These are phyloP conservation scores for Drosophila heteroneura DNA, from an alignment of 2,888 invertebrate genomes.

Conservation along the genomic window DNA sequence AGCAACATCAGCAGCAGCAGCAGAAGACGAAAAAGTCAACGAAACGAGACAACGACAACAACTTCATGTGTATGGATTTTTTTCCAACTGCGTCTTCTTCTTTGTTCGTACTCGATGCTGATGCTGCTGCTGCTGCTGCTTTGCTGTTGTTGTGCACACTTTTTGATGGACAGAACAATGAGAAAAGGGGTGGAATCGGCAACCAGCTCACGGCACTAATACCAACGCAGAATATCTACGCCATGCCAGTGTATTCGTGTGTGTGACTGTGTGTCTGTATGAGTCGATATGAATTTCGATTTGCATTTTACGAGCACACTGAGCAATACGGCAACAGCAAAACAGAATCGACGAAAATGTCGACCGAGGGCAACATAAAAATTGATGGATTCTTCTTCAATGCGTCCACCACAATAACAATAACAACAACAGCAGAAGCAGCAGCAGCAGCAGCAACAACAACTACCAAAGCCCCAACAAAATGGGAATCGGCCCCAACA, in stretches of 20 bases:
- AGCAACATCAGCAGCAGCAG: constrained; percentile 19
- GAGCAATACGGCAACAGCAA: constrained; percentile 57
- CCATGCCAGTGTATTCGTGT: constrained; percentile 21
- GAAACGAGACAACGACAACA: constrained; percentile 68
- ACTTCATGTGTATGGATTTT: constrained; percentile 66
- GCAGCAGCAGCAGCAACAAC: constrained; percentile 26
- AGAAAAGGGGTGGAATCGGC: constrained; percentile 85
- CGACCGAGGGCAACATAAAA: constrained; percentile 80
- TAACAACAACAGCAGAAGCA: constrained; percentile 22
- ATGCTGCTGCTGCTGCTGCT: constrained; percentile 26
- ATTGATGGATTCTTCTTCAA: constrained; percentile 83
- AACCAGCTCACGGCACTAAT: constrained; percentile 59
- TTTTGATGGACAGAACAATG: constrained; percentile 85
- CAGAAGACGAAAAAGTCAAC: constrained; percentile 70
- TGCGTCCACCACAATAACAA: constrained; percentile 58
- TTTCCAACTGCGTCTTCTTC: constrained; percentile 55
- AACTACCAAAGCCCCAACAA: constrained; percentile 38
- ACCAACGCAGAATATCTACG: constrained; percentile 39
- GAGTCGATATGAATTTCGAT: constrained; percentile 78
- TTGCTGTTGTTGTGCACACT: constrained; percentile 54
- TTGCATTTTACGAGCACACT: constrained; percentile 76
- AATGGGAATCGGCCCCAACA: constrained; percentile 28
- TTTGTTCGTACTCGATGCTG: constrained; percentile 39
- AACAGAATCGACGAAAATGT: constrained; percentile 78
- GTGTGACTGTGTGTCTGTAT: constrained; percentile 3